Percentiles rank a stretch among this genome's conserved stretches.
Conservation (phyloP, 2,888 invertebrate genomes). For the Zelleria hepariella region DNA sequence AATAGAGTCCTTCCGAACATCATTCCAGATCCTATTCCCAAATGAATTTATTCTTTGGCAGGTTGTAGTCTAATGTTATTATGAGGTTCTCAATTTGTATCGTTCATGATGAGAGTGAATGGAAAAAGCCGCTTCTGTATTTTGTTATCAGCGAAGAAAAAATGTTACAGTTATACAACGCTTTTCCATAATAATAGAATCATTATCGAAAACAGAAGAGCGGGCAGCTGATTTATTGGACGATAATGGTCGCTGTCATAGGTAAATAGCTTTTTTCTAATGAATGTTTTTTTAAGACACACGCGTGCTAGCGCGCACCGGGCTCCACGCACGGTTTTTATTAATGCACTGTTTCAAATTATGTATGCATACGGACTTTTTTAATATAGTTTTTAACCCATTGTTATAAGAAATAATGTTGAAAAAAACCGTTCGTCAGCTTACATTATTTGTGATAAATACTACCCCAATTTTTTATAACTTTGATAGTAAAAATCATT, state of each 20-base stretch:
- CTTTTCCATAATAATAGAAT: conserved; percentile 73
- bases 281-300: conserved; percentile 49
- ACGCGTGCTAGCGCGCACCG: conserved; percentile 44
- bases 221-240: conserved; percentile 72
- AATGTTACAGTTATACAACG: conserved; percentile 71
- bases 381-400: conserved; percentile 4
- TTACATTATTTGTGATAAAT: neutral
- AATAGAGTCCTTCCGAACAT: no score
- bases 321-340: conserved; percentile 42
- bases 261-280: conserved; percentile 69
- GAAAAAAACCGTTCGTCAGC: neutral
- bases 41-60: no score
- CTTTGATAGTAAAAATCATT: neutral
- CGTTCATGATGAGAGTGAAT: neutral
- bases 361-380: conserved; percentile 43
- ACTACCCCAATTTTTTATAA: neutral
- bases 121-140: conserved; percentile 31
- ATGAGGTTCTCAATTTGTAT: no score
- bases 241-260: conserved; percentile 70
- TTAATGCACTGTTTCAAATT: conserved; percentile 45
- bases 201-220: conserved; percentile 73
- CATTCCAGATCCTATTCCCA: no score
- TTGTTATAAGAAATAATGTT: neutral
- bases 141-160: conserved; percentile 32
- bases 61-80: no score